Base-by-base conservation (phyloP, 2,888 invertebrate species). In the Stramonita haemastoma region DNA sequence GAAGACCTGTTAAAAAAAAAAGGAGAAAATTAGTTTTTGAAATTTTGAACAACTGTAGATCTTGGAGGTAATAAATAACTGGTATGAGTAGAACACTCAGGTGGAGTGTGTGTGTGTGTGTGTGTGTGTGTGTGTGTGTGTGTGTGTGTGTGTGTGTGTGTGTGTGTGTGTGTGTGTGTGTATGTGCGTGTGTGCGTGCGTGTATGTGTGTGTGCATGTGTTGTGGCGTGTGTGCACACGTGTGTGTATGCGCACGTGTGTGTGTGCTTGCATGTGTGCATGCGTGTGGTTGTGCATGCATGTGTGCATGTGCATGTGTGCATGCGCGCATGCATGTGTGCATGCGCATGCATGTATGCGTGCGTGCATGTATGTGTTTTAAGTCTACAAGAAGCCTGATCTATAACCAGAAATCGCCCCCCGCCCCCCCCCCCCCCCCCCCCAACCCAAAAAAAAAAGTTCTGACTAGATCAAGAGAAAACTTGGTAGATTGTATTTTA, bases 241-340 rank as follows among this genome's bases (percentile, higher is more conserved):
- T 77, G 77, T 29, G 77, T 77, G 77, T 77, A 1, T 29, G 77
- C 29, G 29, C 29, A 29, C 29, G 29, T 77, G 29, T 29, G 26
- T 4, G 29, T 26, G 29, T n/a, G 29, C 11, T 13, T 77, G 77
- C 11, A n/a, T n/a, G 77, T n/a, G n/a, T 77, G 77, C n/a, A n/a
- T 77, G 77, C n/a, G 77, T 77, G 77, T 77, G 77, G 8, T 13
- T 77, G 77, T 77, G 77, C n/a, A n/a, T 77, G 77, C n/a, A n/a
- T 77, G 77, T 11, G 77, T 77, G 77, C 29, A 5, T 77, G 77
- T 77, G 77, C 29, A n/a, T 77, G 77, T n/a, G 77, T 77, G 73
- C n/a, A 26, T 73, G 73, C 26, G 73, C 17, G 77, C 29, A n/a
- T 77, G 77, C 29, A n/a, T 77, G 77, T n/a, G 77, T 77, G 77